Evolutionary conservation across 2,888 invertebrate genomes (phyloP).

Genomic region (Emesis russula): DNA sequence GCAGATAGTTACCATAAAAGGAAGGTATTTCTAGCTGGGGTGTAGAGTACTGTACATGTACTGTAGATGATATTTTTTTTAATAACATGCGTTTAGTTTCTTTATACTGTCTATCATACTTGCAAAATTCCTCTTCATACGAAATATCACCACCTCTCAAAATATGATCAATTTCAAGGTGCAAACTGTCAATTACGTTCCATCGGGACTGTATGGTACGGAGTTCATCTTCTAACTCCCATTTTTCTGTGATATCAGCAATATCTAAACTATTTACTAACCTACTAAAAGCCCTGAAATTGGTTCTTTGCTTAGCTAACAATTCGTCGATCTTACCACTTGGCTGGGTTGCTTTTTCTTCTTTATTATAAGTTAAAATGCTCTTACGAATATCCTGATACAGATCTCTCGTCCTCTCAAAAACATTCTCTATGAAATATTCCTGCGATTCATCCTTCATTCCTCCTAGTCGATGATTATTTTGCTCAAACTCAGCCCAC

Average conservation of each 20-base stretch:
- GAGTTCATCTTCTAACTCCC: neutral
- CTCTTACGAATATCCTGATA: no score
- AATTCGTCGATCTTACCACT: no score
- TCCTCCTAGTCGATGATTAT: no score
- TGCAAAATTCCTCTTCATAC: neutral
- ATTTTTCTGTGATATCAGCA: constrained; percentile 19
- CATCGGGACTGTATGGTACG: neutral
- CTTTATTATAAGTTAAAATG: no score
- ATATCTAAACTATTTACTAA: constrained; percentile 13
- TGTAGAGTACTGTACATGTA: constrained; percentile 45
- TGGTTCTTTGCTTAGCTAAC: neutral
- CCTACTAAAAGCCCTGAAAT: constrained; percentile 49
- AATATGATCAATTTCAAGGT: neutral
- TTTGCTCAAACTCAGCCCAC: constrained; percentile 37
- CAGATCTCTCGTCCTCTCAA: no score
- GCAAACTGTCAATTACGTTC: neutral
- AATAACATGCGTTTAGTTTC: constrained; percentile 39
- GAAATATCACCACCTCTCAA: neutral
- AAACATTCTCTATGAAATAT: no score
- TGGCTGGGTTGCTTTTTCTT: no score
- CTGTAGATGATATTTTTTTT: neutral
- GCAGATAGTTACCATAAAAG: constrained; percentile 68
- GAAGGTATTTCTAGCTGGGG: constrained; percentile 60
- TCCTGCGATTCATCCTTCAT: no score
- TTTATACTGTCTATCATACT: neutral